Base-by-base conservation (phyloP, 2,113 vertebrate genomes). In the Chiloscyllium plagiosum region DNA sequence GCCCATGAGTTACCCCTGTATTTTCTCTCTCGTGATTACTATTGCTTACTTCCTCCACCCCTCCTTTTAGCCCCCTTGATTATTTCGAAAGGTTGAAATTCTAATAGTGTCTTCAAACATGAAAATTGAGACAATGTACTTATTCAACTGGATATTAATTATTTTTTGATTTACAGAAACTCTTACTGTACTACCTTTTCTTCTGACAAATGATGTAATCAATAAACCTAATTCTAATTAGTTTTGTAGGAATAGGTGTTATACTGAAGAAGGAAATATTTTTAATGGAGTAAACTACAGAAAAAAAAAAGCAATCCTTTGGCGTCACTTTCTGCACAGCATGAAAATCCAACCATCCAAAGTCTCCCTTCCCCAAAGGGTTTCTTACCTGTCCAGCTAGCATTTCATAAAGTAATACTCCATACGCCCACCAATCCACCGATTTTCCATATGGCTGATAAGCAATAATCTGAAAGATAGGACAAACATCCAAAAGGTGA, bases 381-480 rank as follows among this genome's bases (percentile, higher is more conserved):
- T 52, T 72, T 42, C 96, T 98, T 97, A 99, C 99, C 99, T 99
- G 99, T 95, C 99, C 99, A 0, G 99, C 99, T 83, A 99, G 97
- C 99, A 99, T 99, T 97, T 99, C 99, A 0, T 99, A 99, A 66
- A 99, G 97, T 80, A 99, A 98, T 95, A 99, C 99, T 0, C 99
- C 99, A 0, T 99, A 99, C 0, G 99, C 99, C 99, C 99, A 99
- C 99, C 99, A 99, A 97, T 99, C 99, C 97, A 99, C 99, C 0
- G 99, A 99, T 96, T 98, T 99, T 65, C 98, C 99, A 19, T 99
- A 99, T 0, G 99, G 99, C 97, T 99, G 99, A 97, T 99, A 99
- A 3, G 99, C 99, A 96, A 99, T 99, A 56, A 99, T 99, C 99
- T 99, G 97, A 19, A 19, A 0, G 95, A 85, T 96, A 89, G 42